Evolutionary conservation across 2,797 vertebrate species (phyloP).

Genomic region (Girardinus metallicus): DNA sequence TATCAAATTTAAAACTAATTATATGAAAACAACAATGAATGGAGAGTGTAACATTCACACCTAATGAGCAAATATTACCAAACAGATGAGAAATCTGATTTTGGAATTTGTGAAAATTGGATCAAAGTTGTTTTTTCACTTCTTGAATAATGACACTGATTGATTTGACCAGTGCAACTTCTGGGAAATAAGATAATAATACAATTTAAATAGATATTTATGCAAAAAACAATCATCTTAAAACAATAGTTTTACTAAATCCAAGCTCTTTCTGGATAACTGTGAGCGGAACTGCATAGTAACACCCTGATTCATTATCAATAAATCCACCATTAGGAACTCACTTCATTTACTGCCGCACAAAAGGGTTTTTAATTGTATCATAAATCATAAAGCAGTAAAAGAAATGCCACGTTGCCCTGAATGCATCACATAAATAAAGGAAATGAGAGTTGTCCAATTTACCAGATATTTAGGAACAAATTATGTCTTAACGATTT

Average conservation of each 20-base stretch:
- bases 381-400: neutral
- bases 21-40: neutral
- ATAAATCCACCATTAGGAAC: neutral
- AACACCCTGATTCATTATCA: neutral
- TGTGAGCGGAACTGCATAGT: neutral
- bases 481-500: neutral
- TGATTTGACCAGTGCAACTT: neutral
- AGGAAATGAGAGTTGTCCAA: neutral
- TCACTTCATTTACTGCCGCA: neutral
- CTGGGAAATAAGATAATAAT: neutral
- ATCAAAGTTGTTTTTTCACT: neutral
- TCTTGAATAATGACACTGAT: neutral
- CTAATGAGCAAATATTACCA: neutral
- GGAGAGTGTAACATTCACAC: neutral
- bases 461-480: slow-evolving; percentile 1
- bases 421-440: neutral
- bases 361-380: neutral
- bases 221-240: neutral
- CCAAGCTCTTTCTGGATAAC: neutral
- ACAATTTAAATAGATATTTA: neutral
- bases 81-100: neutral
- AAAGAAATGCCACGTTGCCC: neutral
- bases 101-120: neutral
- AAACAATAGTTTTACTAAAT: neutral
- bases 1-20: neutral